phyloP scores from a whole-genome alignment of 1,140 invertebrate species.

The Caerostris darwini region DNA sequence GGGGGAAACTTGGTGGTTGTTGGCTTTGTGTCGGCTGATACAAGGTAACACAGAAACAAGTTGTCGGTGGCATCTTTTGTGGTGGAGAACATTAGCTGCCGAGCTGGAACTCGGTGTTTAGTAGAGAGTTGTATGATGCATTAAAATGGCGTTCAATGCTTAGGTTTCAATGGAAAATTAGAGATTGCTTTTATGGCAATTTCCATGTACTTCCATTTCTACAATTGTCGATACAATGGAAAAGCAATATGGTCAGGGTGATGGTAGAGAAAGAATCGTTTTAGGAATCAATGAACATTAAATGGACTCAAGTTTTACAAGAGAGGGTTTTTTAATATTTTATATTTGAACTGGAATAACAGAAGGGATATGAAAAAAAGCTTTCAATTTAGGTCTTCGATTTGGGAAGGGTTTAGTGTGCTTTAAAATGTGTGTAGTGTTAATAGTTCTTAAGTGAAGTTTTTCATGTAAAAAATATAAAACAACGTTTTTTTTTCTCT shows the following conservation, averaged over 20 bases:
- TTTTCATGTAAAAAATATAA: not conserved
- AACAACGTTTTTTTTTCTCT: too few relatives aligned
- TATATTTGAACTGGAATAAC: too few relatives aligned
- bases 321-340: too few relatives aligned
- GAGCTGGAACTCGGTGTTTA: not conserved
- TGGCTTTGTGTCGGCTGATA: slow-evolving; percentile 3
- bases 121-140: not conserved
- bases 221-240: not conserved
- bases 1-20: not conserved
- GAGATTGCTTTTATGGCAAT: not conserved
- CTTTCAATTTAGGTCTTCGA: too few relatives aligned
- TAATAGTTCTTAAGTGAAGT: not conserved
- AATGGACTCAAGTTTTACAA: too few relatives aligned
- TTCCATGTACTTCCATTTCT: not conserved
- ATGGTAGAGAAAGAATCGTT: too few relatives aligned
- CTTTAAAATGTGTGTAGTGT: not conserved
- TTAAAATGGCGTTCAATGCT: not conserved
- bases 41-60: slow-evolving; percentile 37
- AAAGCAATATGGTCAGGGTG: not conserved
- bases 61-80: slow-evolving; percentile 33
- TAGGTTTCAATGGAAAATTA: not conserved
- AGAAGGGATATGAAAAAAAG: too few relatives aligned
- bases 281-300: too few relatives aligned
- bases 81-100: not conserved
- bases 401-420: too few relatives aligned